Conservation (phyloP, 2,888 invertebrate genomes). For the Kryphioiulus occultus region DNA sequence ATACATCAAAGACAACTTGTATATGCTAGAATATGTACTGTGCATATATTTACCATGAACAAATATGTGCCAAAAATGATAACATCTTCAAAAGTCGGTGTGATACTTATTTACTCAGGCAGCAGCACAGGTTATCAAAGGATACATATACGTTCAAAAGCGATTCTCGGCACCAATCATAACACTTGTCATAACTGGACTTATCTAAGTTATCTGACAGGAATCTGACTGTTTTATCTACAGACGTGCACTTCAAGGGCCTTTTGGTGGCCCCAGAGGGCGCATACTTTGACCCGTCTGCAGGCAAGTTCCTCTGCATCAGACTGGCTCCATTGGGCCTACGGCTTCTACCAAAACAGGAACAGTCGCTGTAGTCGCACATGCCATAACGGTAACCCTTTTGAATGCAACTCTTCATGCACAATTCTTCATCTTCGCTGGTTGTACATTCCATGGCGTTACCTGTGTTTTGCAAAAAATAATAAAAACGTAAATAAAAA, state of each 20-base stretch:
- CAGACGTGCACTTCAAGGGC: conserved; percentile 14
- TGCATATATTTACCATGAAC: not conserved
- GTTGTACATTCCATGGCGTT: conserved; percentile 6
- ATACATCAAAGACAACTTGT: no score
- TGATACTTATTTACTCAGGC: not conserved
- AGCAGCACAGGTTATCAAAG: conserved; percentile 42
- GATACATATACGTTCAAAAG: not conserved
- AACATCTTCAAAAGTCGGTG: not conserved
- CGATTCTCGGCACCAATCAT: not conserved
- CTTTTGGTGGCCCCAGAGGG: not conserved
- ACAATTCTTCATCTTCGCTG: not conserved
- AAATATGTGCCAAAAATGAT: not conserved
- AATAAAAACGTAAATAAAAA: no score
- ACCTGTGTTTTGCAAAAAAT: not conserved
- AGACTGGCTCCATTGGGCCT: not conserved
- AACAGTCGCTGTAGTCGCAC: conserved; percentile 45
- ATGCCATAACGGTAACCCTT: conserved; percentile 41
- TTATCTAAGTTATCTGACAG: not conserved
- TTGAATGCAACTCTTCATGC: not conserved
- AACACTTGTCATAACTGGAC: not conserved
- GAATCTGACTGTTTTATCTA: not conserved
- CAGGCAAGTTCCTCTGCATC: not conserved
- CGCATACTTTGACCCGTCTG: not conserved
- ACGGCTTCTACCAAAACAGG: not conserved
- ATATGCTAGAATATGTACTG: not conserved